Percentiles rank a stretch among this genome's conserved stretches.
These are phyloP conservation scores for Platysternon megacephalum DNA, from an alignment of 2,113 vertebrate species.

Conservation along the genomic window DNA sequence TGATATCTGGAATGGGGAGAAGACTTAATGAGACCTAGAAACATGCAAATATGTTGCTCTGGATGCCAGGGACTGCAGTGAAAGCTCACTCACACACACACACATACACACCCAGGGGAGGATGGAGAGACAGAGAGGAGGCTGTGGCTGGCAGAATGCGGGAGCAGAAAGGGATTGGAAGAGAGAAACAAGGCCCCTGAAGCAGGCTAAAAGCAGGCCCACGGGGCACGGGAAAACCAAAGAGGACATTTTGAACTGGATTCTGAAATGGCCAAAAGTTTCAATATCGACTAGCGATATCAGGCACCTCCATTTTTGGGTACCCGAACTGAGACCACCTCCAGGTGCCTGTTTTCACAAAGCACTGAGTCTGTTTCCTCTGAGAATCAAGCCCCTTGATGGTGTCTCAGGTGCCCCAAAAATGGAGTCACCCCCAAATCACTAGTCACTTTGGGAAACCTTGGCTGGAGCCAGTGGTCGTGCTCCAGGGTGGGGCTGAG, in stretches of 20 bases:
- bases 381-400: background rate
- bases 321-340: background rate
- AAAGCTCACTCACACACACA: too few relatives aligned
- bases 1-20: background rate
- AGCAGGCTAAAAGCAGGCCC: background rate
- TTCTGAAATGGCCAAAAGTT: background rate
- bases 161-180: background rate
- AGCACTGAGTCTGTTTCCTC: background rate
- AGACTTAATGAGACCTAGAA: background rate
- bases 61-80: background rate
- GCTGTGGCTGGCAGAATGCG: conserved; percentile 23
- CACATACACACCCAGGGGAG: too few relatives aligned
- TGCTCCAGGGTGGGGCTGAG: background rate
- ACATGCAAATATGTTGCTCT: background rate
- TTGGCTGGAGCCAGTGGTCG: background rate
- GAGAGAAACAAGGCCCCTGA: background rate
- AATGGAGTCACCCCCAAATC: background rate
- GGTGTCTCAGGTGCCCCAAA: background rate
- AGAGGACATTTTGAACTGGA: background rate
- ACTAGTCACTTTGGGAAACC: background rate
- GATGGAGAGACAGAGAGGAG: conserved; percentile 12
- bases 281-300: background rate
- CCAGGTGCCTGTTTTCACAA: background rate
- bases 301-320: background rate
- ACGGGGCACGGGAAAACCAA: background rate